A percentile compares a stretch with the other conserved stretches of the same genome.
Evolutionary conservation across 37 sponge, comb jelly and placozoan species (phyloP).

Genomic region (Theonella swinhoei): DNA sequence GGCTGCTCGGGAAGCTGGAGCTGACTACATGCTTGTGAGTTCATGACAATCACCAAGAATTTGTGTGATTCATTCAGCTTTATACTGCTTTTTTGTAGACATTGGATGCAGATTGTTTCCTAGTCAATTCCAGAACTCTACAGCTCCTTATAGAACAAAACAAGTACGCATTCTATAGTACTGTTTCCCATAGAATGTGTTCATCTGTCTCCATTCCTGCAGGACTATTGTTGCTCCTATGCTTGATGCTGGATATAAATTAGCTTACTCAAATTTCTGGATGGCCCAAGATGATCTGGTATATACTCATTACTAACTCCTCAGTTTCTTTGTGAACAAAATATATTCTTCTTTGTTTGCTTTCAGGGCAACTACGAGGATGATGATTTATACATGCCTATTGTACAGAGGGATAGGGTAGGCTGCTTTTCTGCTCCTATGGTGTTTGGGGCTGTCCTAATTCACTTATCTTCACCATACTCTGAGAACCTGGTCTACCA

Average conservation of each 20-base stretch:
- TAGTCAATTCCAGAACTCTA: constrained; percentile 74
- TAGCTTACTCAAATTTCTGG: constrained; percentile 84
- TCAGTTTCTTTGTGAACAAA: neutral
- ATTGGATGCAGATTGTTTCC: constrained; percentile 85
- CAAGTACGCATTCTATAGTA: constrained; percentile 53
- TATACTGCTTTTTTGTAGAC: constrained; percentile 48
- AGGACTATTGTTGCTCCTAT: constrained; percentile 88
- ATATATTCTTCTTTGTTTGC: too few relatives aligned
- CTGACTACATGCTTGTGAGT: constrained; percentile 84
- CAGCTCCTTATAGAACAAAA: constrained; percentile 60
- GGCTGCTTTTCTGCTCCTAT: constrained; percentile 83
- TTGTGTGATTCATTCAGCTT: neutral
- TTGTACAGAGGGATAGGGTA: constrained; percentile 22
- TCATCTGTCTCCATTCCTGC: neutral
- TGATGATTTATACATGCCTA: constrained; percentile 75
- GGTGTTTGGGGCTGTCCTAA: constrained; percentile 78
- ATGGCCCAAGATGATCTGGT: constrained; percentile 69
- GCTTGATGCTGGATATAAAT: constrained; percentile 11
- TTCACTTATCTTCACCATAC: constrained; percentile 64
- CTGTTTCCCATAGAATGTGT: neutral
- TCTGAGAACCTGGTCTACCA: constrained; percentile 65
- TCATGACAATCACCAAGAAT: neutral
- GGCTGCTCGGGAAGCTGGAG: constrained; percentile 54
- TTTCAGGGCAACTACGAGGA: constrained; percentile 86
- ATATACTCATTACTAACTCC: neutral